phyloP scores from a whole-genome alignment of 2,888 invertebrate species.

The Sepioteuthis lessoniana region DNA sequence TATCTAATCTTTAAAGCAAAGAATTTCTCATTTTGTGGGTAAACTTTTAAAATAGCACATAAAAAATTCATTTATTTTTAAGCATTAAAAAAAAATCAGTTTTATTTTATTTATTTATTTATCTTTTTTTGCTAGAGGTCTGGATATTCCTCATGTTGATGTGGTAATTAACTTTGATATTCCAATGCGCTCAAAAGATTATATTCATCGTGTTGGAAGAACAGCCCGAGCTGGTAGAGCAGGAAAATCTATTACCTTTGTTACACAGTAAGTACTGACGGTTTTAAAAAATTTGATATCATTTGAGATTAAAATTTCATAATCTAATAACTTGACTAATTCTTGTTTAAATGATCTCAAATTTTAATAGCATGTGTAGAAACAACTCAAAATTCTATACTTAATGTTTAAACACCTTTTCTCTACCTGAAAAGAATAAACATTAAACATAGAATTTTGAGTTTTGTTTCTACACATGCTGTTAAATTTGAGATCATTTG shows the following conservation, averaged over 20 bases:
- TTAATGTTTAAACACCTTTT: no score
- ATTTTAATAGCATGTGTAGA: no score
- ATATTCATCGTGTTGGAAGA: slow-evolving; percentile 97
- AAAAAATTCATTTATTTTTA: not conserved
- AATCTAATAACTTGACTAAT: no score
- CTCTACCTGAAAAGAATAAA: no score
- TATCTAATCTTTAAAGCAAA: not conserved
- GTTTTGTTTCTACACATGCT: no score
- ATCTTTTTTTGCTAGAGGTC: slow-evolving; percentile 83
- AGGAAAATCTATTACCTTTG: slow-evolving; percentile 95
- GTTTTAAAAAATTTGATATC: not conserved
- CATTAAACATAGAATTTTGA: no score
- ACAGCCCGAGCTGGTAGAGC: slow-evolving; percentile 94
- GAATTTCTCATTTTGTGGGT: no score
- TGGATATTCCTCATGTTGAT: slow-evolving; percentile 99
- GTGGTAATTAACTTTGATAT: slow-evolving; percentile 98
- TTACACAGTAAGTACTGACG: slow-evolving; percentile 84
- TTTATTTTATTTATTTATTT: not conserved
- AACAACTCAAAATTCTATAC: no score
- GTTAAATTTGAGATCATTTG: no score
- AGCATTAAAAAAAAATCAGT: not conserved
- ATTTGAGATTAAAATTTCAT: not conserved
- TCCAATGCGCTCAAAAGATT: slow-evolving; percentile 98
- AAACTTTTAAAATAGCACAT: no score
- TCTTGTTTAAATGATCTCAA: no score